Base-by-base conservation (phyloP, 2,888 invertebrate species). In the Horisme vitalbata region DNA sequence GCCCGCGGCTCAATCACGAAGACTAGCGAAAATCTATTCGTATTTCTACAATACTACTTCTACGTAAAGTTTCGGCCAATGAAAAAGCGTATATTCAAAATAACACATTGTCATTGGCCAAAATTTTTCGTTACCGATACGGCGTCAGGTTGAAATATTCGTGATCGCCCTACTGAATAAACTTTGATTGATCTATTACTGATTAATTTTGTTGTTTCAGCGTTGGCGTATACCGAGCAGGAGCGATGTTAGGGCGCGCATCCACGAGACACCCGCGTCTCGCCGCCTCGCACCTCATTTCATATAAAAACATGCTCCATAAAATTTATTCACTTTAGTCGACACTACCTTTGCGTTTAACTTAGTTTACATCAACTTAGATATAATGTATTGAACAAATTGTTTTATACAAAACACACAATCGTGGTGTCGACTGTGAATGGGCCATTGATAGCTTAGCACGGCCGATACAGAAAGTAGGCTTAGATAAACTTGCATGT, bases 171-270 rank as follows among this genome's bases (percentile, higher is more conserved):
- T n/a, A n/a, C n/a, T n/a, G n/a, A n/a, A n/a, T n/a, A n/a, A n/a
- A n/a, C n/a, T n/a, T n/a, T n/a, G n/a, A n/a, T 36, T 5, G 5
- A 28, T 12, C 7, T 35, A 11, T 11, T 31, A 23, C 8, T 32
- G 12, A 20, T 46, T 27, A 14, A 10, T 12, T 8, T 8, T 13
- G 18, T 45, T 59, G 52, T 62, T 70, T 0, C 75, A 82, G 82
- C 57, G 62, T 59, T 59, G 75, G 73, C 79, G 82, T 71, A 71
- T 67, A 69, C 60, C 59, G 68, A 63, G 69, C 73, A 62, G 71
- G 52, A 59, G 69, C 49, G 51, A 56, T 49, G 43, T 35, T 33
- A 35, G 45, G 36, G 55, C 26, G 45, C 35, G 33, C 35, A 35
- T 34, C 12, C 32, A 27, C 41, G 7, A 6, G 30, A 7, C 41